Base-by-base conservation (phyloP, 2,888 invertebrate species). In the Lamproptera curius region DNA sequence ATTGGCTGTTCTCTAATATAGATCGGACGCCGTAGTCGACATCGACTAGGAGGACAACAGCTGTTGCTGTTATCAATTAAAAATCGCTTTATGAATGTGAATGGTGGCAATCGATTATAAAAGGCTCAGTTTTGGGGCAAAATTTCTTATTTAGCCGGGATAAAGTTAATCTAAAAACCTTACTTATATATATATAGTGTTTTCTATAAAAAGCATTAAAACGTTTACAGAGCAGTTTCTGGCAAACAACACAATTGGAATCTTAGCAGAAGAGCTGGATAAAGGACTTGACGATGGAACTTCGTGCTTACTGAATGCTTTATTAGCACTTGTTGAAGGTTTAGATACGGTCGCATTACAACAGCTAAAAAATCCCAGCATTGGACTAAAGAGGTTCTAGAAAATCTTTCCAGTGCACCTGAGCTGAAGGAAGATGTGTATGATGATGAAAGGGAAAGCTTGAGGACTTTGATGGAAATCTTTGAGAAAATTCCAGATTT, bases 221-320 rank as follows among this genome's bases (percentile, higher is more conserved):
- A n/a, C n/a, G 5, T 46, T 73, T 70, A 2, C 77, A 84, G 85
- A 72, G 48, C 61, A 69, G 53, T 76, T 81, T 55, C 59, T 80
- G 5, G 50, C 62, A n/a, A 53, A 62, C 9, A 73, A 81, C 44
- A 52, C 83, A 0, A 66, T 81, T 0, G 50, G 56, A 13, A 58
- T 56, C 0, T 59, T 85, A 15, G 62, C 70, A 0, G 57, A 61
- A 0, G 67, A 71, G 31, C 52, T 87, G 0, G 66, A 67, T 26
- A 39, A 43, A 0, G 65, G 67, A 0, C 62, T 70, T 0, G 70
- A 77, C 28, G 63, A 67, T 0, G 62, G 70, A 1, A 69, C 84
- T 0, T 83, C 83, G 35, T 82, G 86, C 15, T 35, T 85, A 0
- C 67, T 88, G 1, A 63, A 65, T 46, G 61, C 78, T 1, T 59